Conservation (phyloP, 2,888 invertebrate genomes). For the Gonocerus acuteangulatus region DNA sequence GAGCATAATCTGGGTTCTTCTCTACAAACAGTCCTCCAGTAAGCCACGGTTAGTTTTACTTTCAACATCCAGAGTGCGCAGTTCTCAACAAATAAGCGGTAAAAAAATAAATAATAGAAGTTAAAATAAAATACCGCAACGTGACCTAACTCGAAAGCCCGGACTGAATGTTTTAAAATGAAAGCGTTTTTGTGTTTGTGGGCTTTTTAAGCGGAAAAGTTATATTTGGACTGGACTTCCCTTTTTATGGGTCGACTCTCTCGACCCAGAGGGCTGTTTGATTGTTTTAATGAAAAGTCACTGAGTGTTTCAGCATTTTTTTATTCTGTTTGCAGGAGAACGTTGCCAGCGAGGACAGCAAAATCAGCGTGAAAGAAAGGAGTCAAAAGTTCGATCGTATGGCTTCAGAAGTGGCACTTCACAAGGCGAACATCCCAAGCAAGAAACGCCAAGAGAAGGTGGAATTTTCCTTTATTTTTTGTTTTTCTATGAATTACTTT, state of each 20-base stretch:
- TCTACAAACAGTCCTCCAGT: no score
- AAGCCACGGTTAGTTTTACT: no score
- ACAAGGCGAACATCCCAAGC: constrained; percentile 42
- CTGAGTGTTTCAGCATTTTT: background rate
- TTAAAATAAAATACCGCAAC: no score
- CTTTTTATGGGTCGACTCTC: background rate
- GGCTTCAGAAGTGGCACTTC: constrained; percentile 64
- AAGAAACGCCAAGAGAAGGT: constrained; percentile 58
- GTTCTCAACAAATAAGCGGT: no score
- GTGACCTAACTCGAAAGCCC: background rate
- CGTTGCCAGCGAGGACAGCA: constrained; percentile 43
- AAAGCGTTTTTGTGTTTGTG: constrained; percentile 24
- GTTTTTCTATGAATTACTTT: no score
- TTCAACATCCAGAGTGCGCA: no score
- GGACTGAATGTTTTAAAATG: constrained; percentile 24
- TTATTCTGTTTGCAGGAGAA: constrained; percentile 34
- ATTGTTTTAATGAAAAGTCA: constrained; percentile 8
- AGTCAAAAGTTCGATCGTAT: constrained; percentile 87
- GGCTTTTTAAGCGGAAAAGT: constrained; percentile 4
- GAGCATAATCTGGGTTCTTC: no score
- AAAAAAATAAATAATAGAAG: no score
- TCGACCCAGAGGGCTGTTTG: background rate
- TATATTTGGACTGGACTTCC: constrained; percentile 13
- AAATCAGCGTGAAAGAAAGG: constrained; percentile 83
- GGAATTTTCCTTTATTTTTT: background rate